A percentile compares a stretch with the other conserved stretches of the same genome.
Evolutionary conservation across 1,140 invertebrate species (phyloP).

Genomic region (Pseudoatta argentina): DNA sequence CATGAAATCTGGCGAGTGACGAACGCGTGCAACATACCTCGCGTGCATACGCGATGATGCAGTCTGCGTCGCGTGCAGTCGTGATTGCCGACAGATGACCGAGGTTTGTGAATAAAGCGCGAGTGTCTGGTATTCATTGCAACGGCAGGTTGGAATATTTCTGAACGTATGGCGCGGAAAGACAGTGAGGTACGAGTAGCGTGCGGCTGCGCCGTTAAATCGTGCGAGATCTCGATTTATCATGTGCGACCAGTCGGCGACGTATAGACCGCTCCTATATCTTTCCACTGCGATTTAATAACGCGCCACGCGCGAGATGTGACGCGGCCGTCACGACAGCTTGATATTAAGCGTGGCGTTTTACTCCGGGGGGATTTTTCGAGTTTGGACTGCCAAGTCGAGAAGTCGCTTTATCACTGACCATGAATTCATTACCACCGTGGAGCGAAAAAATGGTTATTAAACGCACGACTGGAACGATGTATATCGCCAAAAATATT

Average conservation of each 20-base stretch:
- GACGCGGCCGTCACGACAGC: slow-evolving; percentile 23
- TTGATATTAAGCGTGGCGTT: slow-evolving; percentile 51
- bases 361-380: slow-evolving; percentile 15
- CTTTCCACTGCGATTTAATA: slow-evolving; percentile 39
- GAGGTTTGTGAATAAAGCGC: slow-evolving; percentile 63
- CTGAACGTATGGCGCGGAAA: slow-evolving; percentile 50
- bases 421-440: slow-evolving; percentile 43
- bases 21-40: background rate
- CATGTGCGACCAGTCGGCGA: slow-evolving; percentile 40
- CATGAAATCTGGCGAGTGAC: slow-evolving; percentile 28
- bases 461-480: slow-evolving; percentile 17
- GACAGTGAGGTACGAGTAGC: slow-evolving; percentile 71
- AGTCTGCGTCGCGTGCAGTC: slow-evolving; percentile 35
- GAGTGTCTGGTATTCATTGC: slow-evolving; percentile 67
- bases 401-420: slow-evolving; percentile 42
- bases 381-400: slow-evolving; percentile 16
- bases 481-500: background rate
- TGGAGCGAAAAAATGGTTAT: slow-evolving; percentile 40
- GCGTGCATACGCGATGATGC: slow-evolving; percentile 12
- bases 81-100: slow-evolving; percentile 41
- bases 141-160: slow-evolving; percentile 64
- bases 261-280: background rate
- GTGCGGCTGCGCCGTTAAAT: slow-evolving; percentile 43
- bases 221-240: slow-evolving; percentile 67
- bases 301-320: slow-evolving; percentile 35